phyloP scores from a whole-genome alignment of 2,113 vertebrate genomes.

The Salvelinus namaycush region DNA sequence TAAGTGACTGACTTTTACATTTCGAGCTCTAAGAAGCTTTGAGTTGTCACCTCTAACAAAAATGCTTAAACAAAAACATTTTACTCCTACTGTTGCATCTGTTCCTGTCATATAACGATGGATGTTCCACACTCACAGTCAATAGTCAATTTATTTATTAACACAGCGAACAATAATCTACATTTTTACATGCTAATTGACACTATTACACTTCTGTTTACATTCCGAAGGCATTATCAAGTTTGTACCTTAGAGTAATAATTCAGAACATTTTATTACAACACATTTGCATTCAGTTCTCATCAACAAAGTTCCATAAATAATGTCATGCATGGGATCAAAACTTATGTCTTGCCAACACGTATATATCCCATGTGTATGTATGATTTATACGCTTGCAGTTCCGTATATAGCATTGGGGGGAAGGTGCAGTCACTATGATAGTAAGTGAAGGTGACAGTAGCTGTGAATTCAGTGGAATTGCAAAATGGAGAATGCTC shows the following conservation, averaged over 20 bases:
- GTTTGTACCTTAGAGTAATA: neutral
- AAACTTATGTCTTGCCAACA: too few relatives aligned
- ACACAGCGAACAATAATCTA: neutral
- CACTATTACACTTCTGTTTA: neutral
- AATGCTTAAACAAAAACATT: too few relatives aligned
- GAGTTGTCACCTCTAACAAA: too few relatives aligned
- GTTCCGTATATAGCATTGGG: neutral
- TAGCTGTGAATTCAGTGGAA: neutral
- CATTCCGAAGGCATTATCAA: neutral
- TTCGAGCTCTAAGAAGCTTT: too few relatives aligned
- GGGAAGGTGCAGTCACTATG: neutral
- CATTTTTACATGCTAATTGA: neutral
- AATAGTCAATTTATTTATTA: neutral
- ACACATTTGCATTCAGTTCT: neutral
- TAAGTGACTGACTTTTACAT: too few relatives aligned
- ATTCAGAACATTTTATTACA: neutral
- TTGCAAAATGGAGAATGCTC: slow-evolving; percentile 5
- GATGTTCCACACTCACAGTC: neutral
- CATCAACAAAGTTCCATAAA: neutral
- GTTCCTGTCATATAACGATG: neutral
- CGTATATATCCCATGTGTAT: neutral
- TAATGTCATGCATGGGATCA: neutral
- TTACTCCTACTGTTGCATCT: too few relatives aligned
- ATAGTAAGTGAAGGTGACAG: slow-evolving; percentile 1
- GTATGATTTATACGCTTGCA: neutral